Evolutionary conservation across 2,888 invertebrate genomes (phyloP).

Genomic region (Lypha dubia): DNA sequence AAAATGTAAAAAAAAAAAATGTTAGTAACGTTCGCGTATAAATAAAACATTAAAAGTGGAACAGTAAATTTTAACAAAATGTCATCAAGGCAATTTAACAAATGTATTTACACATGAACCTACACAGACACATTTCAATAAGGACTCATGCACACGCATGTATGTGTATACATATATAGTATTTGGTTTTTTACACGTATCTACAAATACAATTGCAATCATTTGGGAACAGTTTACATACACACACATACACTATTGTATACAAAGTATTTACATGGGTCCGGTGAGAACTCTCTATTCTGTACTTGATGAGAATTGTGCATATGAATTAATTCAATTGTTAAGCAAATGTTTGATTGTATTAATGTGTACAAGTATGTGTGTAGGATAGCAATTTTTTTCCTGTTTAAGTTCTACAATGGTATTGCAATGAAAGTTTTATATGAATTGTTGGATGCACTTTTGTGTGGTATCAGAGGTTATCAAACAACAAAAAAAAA

Average conservation of each 20-base stretch:
- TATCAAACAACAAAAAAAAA: slow-evolving; percentile 1
- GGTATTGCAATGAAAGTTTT: slow-evolving; percentile 46
- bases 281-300: slow-evolving; percentile 57
- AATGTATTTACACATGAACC: slow-evolving; percentile 68
- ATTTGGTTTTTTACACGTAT: neutral
- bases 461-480: slow-evolving; percentile 45
- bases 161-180: neutral
- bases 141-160: neutral
- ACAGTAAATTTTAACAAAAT: slow-evolving; percentile 71
- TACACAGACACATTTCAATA: slow-evolving; percentile 51
- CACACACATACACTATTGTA: slow-evolving; percentile 1
- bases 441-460: slow-evolving; percentile 10
- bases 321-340: slow-evolving; percentile 71
- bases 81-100: slow-evolving; percentile 72
- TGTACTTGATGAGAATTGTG: slow-evolving; percentile 40
- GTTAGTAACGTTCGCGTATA: slow-evolving; percentile 65
- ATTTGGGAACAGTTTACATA: slow-evolving; percentile 50
- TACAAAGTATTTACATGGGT: slow-evolving; percentile 63
- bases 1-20: slow-evolving; percentile 46
- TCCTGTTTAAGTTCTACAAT: neutral
- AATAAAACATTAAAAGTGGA: slow-evolving; percentile 72
- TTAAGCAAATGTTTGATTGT: slow-evolving; percentile 57
- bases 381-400: neutral
- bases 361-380: slow-evolving; percentile 28
- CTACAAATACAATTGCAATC: slow-evolving; percentile 19